Conservation (phyloP, 2,888 invertebrate genomes). For the Papilio protenor region DNA sequence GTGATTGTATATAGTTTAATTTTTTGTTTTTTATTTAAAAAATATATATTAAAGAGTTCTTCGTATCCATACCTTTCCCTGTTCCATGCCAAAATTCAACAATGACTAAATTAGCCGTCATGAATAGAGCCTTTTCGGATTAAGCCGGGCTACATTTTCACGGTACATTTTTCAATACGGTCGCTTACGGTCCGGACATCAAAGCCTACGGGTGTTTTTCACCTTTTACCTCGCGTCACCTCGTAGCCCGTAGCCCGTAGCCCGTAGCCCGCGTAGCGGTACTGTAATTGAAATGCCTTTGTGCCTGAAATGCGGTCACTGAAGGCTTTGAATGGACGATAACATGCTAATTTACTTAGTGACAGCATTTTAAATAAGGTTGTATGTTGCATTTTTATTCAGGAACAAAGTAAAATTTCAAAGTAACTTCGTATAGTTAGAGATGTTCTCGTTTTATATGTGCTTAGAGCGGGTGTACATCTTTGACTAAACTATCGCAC, state of each 20-base stretch:
- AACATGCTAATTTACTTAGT: conserved; percentile 24
- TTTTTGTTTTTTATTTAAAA: neutral
- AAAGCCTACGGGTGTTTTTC: conserved; percentile 31
- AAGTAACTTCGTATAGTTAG: no score
- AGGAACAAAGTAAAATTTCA: neutral
- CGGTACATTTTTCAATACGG: conserved; percentile 22
- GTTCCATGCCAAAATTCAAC: conserved; percentile 11
- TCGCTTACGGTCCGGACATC: conserved; percentile 29
- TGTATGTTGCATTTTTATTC: neutral
- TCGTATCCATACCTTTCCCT: neutral
- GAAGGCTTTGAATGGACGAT: conserved; percentile 19
- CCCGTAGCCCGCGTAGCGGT: neutral
- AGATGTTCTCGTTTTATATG: no score
- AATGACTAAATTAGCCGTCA: conserved; percentile 12
- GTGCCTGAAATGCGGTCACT: conserved; percentile 23
- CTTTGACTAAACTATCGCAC: no score
- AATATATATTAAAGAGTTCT: neutral
- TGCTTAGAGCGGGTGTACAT: no score
- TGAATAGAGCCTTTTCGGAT: conserved; percentile 15
- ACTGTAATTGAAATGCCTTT: conserved; percentile 34
- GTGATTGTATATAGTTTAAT: no score
- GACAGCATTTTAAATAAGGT: neutral
- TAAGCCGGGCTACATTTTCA: conserved; percentile 2
- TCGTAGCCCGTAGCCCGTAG: neutral
- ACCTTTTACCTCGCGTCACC: conserved; percentile 31